Conservation (phyloP, 2,888 invertebrate species). For the Catonia carolina region DNA sequence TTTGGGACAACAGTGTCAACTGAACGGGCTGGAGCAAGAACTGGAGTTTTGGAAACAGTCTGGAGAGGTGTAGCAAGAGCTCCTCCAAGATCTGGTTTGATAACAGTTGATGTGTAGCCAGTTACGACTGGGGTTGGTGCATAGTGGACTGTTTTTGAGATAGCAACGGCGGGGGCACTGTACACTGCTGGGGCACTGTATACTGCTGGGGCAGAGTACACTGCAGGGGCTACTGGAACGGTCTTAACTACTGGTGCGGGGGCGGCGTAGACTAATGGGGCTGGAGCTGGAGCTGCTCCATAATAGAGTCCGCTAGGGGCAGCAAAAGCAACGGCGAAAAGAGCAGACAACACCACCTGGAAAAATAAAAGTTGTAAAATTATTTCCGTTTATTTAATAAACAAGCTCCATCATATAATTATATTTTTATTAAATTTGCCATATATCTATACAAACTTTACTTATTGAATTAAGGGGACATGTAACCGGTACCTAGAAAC, state of each 20-base stretch:
- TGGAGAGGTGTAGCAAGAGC: slow-evolving; percentile 34
- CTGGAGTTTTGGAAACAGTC: slow-evolving; percentile 36
- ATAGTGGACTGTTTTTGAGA: slow-evolving; percentile 39
- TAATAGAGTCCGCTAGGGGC: slow-evolving; percentile 28
- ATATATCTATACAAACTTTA: too few species aligned
- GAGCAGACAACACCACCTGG: slow-evolving; percentile 39
- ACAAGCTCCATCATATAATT: neutral
- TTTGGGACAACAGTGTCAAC: slow-evolving; percentile 40
- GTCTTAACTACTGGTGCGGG: slow-evolving; percentile 24
- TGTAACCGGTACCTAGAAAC: too few species aligned
- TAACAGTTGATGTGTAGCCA: slow-evolving; percentile 38
- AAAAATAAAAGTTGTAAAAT: neutral
- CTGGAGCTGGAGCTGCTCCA: slow-evolving; percentile 35
- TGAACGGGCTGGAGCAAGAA: slow-evolving; percentile 40
- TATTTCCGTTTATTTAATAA: neutral
- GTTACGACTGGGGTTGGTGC: slow-evolving; percentile 40
- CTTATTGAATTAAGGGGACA: too few species aligned
- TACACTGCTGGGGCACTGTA: slow-evolving; percentile 31
- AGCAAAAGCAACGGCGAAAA: slow-evolving; percentile 41
- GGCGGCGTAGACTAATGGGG: slow-evolving; percentile 22
- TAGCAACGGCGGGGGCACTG: slow-evolving; percentile 35
- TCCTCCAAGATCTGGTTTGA: slow-evolving; percentile 39
- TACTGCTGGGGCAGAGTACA: slow-evolving; percentile 30
- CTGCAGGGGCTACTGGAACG: slow-evolving; percentile 27
- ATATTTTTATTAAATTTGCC: neutral